phyloP scores from a whole-genome alignment of 2,113 vertebrate genomes.

The Geococcyx californianus region DNA sequence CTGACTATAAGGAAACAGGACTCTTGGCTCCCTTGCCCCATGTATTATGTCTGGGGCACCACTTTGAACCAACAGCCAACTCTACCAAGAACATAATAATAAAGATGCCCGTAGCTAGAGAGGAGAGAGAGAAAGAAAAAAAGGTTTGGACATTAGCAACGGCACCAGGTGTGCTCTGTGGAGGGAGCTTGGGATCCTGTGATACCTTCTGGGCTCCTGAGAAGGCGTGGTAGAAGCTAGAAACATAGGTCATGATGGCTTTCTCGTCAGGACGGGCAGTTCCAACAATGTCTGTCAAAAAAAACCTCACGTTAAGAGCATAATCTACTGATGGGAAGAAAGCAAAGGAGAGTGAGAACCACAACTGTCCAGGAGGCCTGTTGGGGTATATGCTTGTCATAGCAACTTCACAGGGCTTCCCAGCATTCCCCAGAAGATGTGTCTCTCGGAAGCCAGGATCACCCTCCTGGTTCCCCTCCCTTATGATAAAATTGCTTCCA shows the following conservation, averaged over 20 bases:
- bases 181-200: conserved; percentile 80
- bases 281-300: conserved; percentile 95
- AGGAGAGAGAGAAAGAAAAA: conserved; percentile 56
- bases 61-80: conserved; percentile 67
- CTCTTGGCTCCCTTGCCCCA: neutral
- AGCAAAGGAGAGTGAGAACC: conserved; percentile 37
- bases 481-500: neutral
- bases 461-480: neutral
- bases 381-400: neutral
- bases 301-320: conserved; percentile 74
- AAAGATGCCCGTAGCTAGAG: conserved; percentile 63
- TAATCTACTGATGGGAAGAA: conserved; percentile 27
- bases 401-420: neutral
- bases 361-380: conserved; percentile 11
- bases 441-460: neutral
- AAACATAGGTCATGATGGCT: conserved; percentile 99
- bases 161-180: conserved; percentile 74
- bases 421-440: neutral
- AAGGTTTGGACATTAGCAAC: conserved; percentile 81
- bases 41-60: neutral
- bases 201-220: conserved; percentile 99
- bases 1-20: neutral
- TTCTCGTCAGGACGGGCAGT: conserved; percentile 98
- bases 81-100: conserved; percentile 66
- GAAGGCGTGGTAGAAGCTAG: conserved; percentile 99